Percentiles rank a stretch among this genome's conserved stretches.
Evolutionary conservation across 2,797 vertebrate genomes (phyloP).

Genomic region (Coilia nasus): DNA sequence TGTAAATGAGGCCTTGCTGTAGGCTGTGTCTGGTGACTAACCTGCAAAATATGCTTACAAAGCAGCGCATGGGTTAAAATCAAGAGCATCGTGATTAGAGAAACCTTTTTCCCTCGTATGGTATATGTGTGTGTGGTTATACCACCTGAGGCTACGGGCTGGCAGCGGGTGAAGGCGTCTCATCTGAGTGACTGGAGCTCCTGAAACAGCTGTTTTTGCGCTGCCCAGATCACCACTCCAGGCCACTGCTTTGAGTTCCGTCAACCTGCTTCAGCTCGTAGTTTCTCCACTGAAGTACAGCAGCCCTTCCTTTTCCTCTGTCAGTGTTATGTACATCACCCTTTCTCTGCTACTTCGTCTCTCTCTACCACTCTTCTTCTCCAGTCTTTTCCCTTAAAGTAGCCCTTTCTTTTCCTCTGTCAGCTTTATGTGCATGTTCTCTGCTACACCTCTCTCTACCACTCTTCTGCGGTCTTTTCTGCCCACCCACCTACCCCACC

Average conservation of each 20-base stretch:
- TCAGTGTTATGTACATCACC: neutral
- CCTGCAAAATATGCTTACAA: slow-evolving; percentile 71
- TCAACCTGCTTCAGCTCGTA: neutral
- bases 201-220: slow-evolving; percentile 61
- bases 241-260: neutral
- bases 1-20: slow-evolving; percentile 49
- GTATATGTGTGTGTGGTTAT: slow-evolving; percentile 60
- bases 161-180: slow-evolving; percentile 55
- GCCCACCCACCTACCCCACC: no score
- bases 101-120: slow-evolving; percentile 44
- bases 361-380: neutral
- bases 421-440: neutral
- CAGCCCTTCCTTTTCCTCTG: neutral
- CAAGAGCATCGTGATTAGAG: slow-evolving; percentile 71
- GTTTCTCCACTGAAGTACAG: neutral
- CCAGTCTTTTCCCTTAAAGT: neutral
- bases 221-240: neutral
- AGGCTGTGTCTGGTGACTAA: slow-evolving; percentile 71
- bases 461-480: neutral
- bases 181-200: slow-evolving; percentile 66
- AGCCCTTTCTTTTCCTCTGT: neutral
- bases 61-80: slow-evolving; percentile 64
- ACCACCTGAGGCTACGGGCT: slow-evolving; percentile 64
- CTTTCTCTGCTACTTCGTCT: neutral
- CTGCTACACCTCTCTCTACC: neutral